Evolutionary conservation across 2,888 invertebrate species (phyloP), one percentile per base, ranked within the genome.

Genomic region (Thysanoteuthis rhombus): DNA sequence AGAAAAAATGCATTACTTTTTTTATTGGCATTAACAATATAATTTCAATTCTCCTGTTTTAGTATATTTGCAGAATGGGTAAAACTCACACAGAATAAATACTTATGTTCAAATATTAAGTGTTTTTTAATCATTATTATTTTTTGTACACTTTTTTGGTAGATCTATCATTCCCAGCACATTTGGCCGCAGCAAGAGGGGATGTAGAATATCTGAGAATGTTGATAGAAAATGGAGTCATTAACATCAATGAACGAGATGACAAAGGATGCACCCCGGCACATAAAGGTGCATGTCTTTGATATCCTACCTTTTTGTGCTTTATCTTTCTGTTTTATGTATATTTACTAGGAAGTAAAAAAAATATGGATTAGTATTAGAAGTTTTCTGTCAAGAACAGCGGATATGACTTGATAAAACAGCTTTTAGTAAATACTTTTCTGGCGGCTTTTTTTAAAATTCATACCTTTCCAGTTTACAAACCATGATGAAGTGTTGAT

Each of bases 91-190:
- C 19, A 75, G 58, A 28, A 28, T 47, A 32, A n/a, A 36, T 8
- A 45, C 36, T 28, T 42, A 42, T 16, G 42, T 42, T 42, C 42
- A 42, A 42, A 42, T 12, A 42, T 2, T 42, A 42, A 42, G 16
- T 42, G 42, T 42, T 91, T 58, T 90, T 3, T 93, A 90, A 32
- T 47, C 28, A 12, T 89, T 38, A 36, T 94, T 92, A 1, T 92
- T n/a, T 93, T 93, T 94, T 12, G 32, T 32, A 75, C 28, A 25
- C 25, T 75, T 75, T n/a, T 75, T 32, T 40, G 28, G 32, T 94
- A 97, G 97, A 97, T 94, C 94, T 97, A 93, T 96, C 97, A 0
- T 97, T 97, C 95, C 97, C 97, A 0, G 97, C 97, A 16, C 97
- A 97, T 95, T 96, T 97, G 16, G 97, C 97, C 89, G 96, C 97